Conservation (phyloP, 1,140 invertebrate genomes). For the Alviniconcha marisindica region DNA sequence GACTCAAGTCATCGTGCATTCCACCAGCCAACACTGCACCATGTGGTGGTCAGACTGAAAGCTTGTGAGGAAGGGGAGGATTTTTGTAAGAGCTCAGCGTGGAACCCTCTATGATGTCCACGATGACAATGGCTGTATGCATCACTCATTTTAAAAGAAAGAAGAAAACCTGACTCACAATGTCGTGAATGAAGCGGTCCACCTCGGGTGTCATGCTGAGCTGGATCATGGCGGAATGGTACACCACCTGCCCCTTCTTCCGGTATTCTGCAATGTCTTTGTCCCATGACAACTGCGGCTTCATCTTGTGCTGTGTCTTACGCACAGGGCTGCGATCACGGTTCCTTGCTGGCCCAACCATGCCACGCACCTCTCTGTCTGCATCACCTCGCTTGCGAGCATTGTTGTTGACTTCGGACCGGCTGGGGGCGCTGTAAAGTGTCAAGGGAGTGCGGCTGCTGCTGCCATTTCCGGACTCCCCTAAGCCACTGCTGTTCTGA, state of each 20-base stretch:
- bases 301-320: slow-evolving; percentile 20
- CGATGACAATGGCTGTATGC: no score
- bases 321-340: slow-evolving; percentile 6
- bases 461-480: neutral
- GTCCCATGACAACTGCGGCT: slow-evolving; percentile 23
- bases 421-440: neutral
- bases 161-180: slow-evolving; percentile 61
- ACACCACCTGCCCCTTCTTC: slow-evolving; percentile 64
- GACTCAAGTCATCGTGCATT: no score
- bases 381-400: neutral
- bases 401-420: slow-evolving; percentile 23
- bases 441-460: neutral
- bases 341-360: neutral
- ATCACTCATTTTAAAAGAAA: neutral
- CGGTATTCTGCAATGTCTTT: slow-evolving; percentile 35
- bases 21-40: no score
- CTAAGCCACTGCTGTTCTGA: neutral
- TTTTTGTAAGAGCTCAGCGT: no score
- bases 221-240: slow-evolving; percentile 68
- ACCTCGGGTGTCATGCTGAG: slow-evolving; percentile 61
- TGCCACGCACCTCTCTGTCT: neutral
- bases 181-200: slow-evolving; percentile 63
- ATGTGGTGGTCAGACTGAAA: no score
- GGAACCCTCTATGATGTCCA: no score
- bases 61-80: no score